Conservation (phyloP, 2,888 invertebrate species). For the Cheilosia variabilis region DNA sequence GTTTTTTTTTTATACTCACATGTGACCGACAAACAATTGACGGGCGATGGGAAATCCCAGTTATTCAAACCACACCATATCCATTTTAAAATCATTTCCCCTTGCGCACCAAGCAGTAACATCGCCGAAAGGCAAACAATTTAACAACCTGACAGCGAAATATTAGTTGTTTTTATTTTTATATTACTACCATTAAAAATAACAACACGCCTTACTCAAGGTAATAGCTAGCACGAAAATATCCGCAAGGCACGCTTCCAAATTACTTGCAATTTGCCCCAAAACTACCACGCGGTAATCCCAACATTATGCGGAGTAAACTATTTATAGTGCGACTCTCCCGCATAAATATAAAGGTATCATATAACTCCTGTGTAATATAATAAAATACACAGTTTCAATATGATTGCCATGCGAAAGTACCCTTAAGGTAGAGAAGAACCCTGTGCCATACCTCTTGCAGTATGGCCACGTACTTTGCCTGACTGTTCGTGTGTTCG, state of each 20-base stretch:
- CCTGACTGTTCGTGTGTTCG: slow-evolving; percentile 46
- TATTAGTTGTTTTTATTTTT: neutral
- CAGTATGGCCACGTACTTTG: slow-evolving; percentile 1
- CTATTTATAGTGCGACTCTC: slow-evolving; percentile 17
- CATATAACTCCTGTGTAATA: slow-evolving; percentile 6
- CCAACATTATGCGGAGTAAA: slow-evolving; percentile 5
- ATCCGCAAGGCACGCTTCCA: slow-evolving; percentile 17
- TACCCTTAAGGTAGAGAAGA: slow-evolving; percentile 28
- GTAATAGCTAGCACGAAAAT: slow-evolving; percentile 6
- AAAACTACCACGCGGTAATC: slow-evolving; percentile 11
- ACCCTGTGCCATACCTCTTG: neutral
- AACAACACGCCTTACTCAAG: slow-evolving; percentile 5
- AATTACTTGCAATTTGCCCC: slow-evolving; percentile 15
- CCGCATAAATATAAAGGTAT: slow-evolving; percentile 14
- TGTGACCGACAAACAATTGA: too few species aligned
- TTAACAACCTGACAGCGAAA: neutral
- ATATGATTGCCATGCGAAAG: slow-evolving; percentile 39
- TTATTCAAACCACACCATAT: neutral
- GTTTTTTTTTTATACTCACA: too few species aligned
- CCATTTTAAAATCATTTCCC: neutral
- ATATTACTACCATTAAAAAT: slow-evolving; percentile 10
- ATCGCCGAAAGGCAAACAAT: neutral
- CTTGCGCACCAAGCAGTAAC: neutral
- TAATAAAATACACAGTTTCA: slow-evolving; percentile 41
- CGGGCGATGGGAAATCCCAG: neutral